Percentiles rank a stretch among this genome's conserved stretches.
These are phyloP conservation scores for Apistogramma diplotaenia DNA, from an alignment of 2,113 vertebrate genomes.

Conservation along the genomic window DNA sequence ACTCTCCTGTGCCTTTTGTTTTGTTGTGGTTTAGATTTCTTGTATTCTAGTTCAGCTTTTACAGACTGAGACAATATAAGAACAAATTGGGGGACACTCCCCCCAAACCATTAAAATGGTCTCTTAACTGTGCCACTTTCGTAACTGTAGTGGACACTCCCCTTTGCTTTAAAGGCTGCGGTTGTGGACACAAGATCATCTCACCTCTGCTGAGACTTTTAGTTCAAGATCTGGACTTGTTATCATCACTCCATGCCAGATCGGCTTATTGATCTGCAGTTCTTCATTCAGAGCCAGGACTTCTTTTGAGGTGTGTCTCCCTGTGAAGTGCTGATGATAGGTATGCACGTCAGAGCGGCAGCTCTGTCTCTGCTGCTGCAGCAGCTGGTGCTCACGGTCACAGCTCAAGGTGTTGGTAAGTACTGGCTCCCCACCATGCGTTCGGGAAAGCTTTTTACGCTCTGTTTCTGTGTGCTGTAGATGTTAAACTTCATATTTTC, in stretches of 20 bases:
- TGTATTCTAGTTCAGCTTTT: not conserved
- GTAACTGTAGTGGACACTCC: slow-evolving; percentile 48
- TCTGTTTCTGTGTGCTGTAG: not conserved
- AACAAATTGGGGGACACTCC: slow-evolving; percentile 28
- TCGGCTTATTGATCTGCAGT: slow-evolving; percentile 1
- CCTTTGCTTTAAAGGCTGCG: slow-evolving; percentile 66
- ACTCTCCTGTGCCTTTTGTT: not conserved
- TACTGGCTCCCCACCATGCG: slow-evolving; percentile 5
- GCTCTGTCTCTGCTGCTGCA: slow-evolving; percentile 79
- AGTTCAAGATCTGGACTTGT: slow-evolving; percentile 30
- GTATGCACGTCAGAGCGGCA: slow-evolving; percentile 52
- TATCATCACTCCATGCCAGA: not conserved
- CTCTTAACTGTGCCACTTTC: slow-evolving; percentile 36
- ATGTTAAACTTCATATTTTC: not conserved
- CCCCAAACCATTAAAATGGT: slow-evolving; percentile 1
- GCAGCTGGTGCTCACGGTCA: slow-evolving; percentile 71
- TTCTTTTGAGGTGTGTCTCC: slow-evolving; percentile 7
- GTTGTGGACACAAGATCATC: slow-evolving; percentile 46
- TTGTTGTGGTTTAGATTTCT: not conserved
- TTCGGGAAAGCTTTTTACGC: not conserved
- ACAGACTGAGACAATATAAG: not conserved
- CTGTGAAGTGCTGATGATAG: slow-evolving; percentile 56
- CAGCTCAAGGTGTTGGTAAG: slow-evolving; percentile 85
- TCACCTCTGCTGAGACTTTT: slow-evolving; percentile 58
- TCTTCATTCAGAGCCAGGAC: not conserved